Conservation (phyloP, 2,113 vertebrate genomes). For the Perccottus glenii region DNA sequence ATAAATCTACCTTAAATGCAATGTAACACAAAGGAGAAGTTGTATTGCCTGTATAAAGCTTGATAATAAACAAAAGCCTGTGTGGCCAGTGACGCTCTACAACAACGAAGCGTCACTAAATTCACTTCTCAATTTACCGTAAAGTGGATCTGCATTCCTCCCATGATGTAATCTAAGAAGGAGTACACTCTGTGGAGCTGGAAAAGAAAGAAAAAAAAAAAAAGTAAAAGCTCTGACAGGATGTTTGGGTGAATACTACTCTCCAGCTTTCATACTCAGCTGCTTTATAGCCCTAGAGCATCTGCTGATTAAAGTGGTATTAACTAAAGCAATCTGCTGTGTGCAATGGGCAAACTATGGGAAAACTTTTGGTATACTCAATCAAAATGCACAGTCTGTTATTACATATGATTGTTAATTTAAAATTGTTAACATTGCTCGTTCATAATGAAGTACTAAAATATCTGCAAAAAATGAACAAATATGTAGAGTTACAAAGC, state of each 20-base stretch:
- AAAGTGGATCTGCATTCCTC: conserved; percentile 97
- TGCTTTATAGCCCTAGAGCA: conserved; percentile 8
- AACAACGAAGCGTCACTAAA: conserved; percentile 21
- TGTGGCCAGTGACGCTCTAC: neutral
- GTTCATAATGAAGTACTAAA: too few species aligned
- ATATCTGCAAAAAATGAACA: neutral
- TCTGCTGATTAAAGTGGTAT: conserved; percentile 44
- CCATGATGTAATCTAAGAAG: conserved; percentile 98
- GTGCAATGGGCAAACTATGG: conserved; percentile 1
- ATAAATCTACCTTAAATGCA: neutral
- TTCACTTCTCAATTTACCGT: conserved; percentile 82
- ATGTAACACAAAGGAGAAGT: neutral
- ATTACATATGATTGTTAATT: neutral
- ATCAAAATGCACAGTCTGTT: neutral
- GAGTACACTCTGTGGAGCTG: conserved; percentile 95
- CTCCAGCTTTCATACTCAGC: neutral
- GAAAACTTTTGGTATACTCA: neutral
- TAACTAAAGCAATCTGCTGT: conserved; percentile 36
- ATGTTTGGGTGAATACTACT: conserved; percentile 2
- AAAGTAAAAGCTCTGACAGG: conserved; percentile 19
- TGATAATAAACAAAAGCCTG: conserved; percentile 1
- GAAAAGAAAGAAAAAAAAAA: conserved; percentile 20
- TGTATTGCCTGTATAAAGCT: neutral
- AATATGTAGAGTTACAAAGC: neutral
- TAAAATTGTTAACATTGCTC: too few species aligned